Percentiles rank a stretch among this genome's conserved stretches.
phyloP scores from a whole-genome alignment of 2,113 vertebrate genomes.

The Nibea albiflora region DNA sequence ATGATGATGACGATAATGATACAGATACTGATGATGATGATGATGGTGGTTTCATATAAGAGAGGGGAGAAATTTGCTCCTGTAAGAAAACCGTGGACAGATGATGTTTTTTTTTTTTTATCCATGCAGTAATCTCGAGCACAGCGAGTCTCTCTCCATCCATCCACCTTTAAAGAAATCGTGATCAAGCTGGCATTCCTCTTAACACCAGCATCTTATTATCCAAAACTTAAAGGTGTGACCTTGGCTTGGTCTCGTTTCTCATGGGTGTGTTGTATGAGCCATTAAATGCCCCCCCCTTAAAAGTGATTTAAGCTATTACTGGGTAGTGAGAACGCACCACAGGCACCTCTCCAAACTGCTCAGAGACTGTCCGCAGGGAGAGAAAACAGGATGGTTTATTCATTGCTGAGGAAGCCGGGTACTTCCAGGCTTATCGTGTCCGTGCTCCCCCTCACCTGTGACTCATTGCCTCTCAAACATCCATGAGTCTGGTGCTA shows the following conservation, averaged over 20 bases:
- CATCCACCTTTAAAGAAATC: not conserved
- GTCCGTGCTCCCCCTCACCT: slow-evolving; percentile 70
- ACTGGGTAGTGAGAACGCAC: not conserved
- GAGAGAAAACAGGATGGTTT: slow-evolving; percentile 63
- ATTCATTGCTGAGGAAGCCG: slow-evolving; percentile 45
- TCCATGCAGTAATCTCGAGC: not conserved
- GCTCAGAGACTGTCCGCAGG: slow-evolving; percentile 20
- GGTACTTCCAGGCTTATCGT: slow-evolving; percentile 48
- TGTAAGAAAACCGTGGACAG: not conserved
- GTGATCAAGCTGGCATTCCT: not conserved
- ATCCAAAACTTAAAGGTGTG: slow-evolving; percentile 48
- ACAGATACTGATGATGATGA: slow-evolving; percentile 1
- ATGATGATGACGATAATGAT: not conserved
- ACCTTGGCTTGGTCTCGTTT: slow-evolving; percentile 53
- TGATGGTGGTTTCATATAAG: slow-evolving; percentile 21
- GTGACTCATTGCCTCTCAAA: slow-evolving; percentile 79
- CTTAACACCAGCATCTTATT: slow-evolving; percentile 1
- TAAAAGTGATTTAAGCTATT: not conserved
- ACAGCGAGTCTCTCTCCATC: not conserved
- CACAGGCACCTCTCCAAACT: slow-evolving; percentile 13
- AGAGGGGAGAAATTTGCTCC: not conserved
- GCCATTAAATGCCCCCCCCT: not conserved
- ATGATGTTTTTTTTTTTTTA: not conserved
- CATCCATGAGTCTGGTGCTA: slow-evolving; percentile 47
- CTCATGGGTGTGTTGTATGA: not conserved